Evolutionary conservation across 1,140 invertebrate genomes (phyloP), one percentile per base, ranked within the genome.

Genomic region (Anoplolepis gracilipes): DNA sequence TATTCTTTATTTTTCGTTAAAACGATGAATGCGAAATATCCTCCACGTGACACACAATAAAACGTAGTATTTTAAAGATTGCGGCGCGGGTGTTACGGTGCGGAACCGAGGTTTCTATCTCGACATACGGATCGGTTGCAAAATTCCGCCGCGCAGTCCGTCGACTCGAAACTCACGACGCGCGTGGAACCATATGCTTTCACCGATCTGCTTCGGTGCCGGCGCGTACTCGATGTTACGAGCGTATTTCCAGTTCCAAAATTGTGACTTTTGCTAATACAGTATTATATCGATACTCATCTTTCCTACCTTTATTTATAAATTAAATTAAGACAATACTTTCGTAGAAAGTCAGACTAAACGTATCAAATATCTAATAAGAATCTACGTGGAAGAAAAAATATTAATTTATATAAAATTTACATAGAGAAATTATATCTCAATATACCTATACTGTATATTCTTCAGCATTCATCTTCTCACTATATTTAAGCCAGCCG

Each of bases 71-170:
- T 79, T 79, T 16, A 28, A 53, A 67, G 16, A 69, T 25, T 39
- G 30, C 33, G 67, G 67, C 36, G 13, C 65, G 33, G 19, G 53
- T 22, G 77, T 70, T 36, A n/a, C 49, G 65, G 28, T 33, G 78
- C 67, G 53, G 67, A 72, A 73, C 67, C 67, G 67, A 8, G 67
- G 67, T 73, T 82, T 82, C 78, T 59, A 82, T 82, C 78, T 57
- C 67, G 36, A 61, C 53, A 59, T 65, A 84, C 70, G 72, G 69
- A 87, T 88, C 87, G 87, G 84, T 77, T 64, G 67, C 82, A 87
- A 88, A 89, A 87, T 87, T 25, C 84, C 16, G 76, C 67, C 75
- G 84, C 11, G 16, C 49, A 85, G 61, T 70, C 30, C 30, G 30
- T 42, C 64, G 62, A 72, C 67, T 82, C 39, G 78, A 82, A 82